These are phyloP conservation scores for Thunnus maccoyii DNA, from an alignment of 2,113 vertebrate genomes.

Conservation along the genomic window DNA sequence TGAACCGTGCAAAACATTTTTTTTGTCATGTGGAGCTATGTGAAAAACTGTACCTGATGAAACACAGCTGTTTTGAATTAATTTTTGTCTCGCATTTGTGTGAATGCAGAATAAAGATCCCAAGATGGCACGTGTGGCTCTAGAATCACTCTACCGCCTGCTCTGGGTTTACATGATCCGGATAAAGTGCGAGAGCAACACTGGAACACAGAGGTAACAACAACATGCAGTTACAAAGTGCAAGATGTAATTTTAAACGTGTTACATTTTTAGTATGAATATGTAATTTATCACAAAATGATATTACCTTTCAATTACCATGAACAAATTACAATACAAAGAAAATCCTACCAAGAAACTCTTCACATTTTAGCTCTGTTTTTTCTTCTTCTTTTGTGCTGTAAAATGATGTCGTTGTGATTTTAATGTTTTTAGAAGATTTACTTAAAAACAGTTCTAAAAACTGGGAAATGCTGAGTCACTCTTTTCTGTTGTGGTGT, in stretches of 20 bases:
- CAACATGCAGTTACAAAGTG: not conserved
- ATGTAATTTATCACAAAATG: not conserved
- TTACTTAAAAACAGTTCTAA: not conserved
- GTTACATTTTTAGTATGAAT: not conserved
- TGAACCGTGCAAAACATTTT: not conserved
- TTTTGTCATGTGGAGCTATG: not conserved
- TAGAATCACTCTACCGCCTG: constrained; percentile 97
- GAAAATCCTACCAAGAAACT: not conserved
- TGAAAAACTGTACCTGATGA: constrained; percentile 10
- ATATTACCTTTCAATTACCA: no score
- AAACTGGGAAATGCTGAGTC: not conserved
- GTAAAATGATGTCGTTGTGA: not conserved
- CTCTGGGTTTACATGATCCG: constrained; percentile 99
- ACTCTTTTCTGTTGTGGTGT: not conserved
- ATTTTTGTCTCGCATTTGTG: constrained; percentile 46
- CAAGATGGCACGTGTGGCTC: constrained; percentile 99
- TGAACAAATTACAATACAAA: not conserved
- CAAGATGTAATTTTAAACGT: not conserved
- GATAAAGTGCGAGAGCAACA: constrained; percentile 99
- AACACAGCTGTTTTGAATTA: not conserved
- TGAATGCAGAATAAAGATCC: constrained; percentile 94
- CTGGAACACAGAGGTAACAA: constrained; percentile 95
- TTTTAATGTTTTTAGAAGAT: not conserved
- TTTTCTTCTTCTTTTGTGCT: not conserved
- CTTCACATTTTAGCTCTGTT: not conserved